Base-by-base conservation (phyloP, 2,113 vertebrate genomes). In the Mola mola region DNA sequence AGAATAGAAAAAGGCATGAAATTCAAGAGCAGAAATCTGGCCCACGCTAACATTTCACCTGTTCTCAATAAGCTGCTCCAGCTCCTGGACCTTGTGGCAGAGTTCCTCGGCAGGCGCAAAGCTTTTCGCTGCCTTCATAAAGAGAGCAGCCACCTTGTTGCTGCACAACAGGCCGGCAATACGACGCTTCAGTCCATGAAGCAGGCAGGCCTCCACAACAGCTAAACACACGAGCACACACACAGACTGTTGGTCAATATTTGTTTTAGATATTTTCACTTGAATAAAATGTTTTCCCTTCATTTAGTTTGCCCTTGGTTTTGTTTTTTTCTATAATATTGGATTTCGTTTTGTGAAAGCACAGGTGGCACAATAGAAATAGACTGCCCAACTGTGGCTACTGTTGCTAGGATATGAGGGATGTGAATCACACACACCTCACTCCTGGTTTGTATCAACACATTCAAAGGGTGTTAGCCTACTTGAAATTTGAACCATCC, bases 101-200 rank as follows among this genome's bases (percentile, higher is more conserved):
- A 99, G 93, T 67, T 96, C 94, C 65, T 97, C 95, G 0, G 97
- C 97, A 0, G 92, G 93, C 0, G 92, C 85, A 58, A 95, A 98
- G 90, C 86, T 94, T 90, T 95, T 98, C 19, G 92, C 95, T 89
- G 95, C 94, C 87, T 98, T 99, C 94, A 95, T 95, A 62, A 98
- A 98, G 1, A 99, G 94, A 0, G 97, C 95, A 0, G 96, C 95
- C 0, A 98, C 94, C 90, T 99, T 98, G 89, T 98, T 98, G 81
- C 94, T 98, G 84, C 96, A 95, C 83, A 99, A 92, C 87, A 99
- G 95, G 0, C 97, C 97, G 0, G 97, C 96, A 0, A 96, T 96
- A 47, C 96, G 89, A 0, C 96, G 93, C 87, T 90, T 94, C 74
- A 99, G 80, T 6, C 96, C 95, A 0, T 96, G 93, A 4, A 98